Conservation (phyloP, 2,888 invertebrate genomes). For the Panopea generosa region DNA sequence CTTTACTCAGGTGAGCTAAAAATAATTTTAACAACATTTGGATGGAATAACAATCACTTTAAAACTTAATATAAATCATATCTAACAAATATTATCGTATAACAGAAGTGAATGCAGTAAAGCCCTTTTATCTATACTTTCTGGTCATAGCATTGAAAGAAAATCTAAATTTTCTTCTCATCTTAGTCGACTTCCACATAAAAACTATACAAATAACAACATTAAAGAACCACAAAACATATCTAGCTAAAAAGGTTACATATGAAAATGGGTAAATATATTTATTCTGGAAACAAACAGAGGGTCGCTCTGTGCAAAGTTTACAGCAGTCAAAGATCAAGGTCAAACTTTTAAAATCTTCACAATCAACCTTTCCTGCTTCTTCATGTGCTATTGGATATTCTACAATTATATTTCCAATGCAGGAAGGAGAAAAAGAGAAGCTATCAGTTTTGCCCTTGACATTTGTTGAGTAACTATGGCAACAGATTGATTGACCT, state of each 20-base stretch:
- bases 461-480: constrained; percentile 44
- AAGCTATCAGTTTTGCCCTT: constrained; percentile 2
- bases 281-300: constrained; percentile 43
- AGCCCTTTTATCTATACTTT: constrained; percentile 66
- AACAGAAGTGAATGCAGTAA: too few relatives aligned
- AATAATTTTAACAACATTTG: too few relatives aligned
- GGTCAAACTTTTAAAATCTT: neutral
- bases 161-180: constrained; percentile 70
- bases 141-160: constrained; percentile 52
- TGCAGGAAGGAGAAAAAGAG: neutral
- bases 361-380: neutral
- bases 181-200: constrained; percentile 72
- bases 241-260: constrained; percentile 26
- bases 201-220: constrained; percentile 60
- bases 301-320: constrained; percentile 47
- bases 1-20: too few relatives aligned
- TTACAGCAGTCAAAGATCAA: constrained; percentile 50
- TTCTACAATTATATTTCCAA: neutral
- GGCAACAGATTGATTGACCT: constrained; percentile 45
- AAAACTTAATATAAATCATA: too few relatives aligned
- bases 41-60: too few relatives aligned
- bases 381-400: neutral
- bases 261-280: constrained; percentile 40
- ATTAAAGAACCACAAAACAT: constrained; percentile 2
- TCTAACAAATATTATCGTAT: too few relatives aligned